Percentiles rank a stretch among this genome's conserved stretches.
These are phyloP conservation scores for Platycercus adscitus DNA, from an alignment of 2,113 vertebrate genomes.

Conservation along the genomic window DNA sequence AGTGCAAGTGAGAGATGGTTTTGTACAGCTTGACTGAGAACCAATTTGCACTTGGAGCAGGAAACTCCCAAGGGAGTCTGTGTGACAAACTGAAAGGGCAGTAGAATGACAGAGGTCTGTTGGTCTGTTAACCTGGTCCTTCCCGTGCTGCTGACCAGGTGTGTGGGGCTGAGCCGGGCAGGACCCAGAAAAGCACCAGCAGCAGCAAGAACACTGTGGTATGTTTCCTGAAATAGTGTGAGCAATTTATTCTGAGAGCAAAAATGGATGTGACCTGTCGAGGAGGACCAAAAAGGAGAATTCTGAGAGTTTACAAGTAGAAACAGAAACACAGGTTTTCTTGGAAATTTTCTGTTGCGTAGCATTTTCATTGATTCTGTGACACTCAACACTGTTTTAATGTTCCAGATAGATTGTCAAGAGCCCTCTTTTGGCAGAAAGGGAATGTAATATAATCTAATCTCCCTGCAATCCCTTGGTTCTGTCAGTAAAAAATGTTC, in stretches of 20 bases:
- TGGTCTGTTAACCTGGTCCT: neutral
- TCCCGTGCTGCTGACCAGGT: neutral
- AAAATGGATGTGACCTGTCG: fast-evolving
- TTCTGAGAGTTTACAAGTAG: neutral
- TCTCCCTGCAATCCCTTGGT: neutral
- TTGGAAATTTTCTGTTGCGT: neutral
- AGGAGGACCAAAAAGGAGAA: neutral
- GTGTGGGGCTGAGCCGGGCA: neutral
- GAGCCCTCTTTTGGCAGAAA: neutral
- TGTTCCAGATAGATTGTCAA: neutral
- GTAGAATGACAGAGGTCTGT: neutral
- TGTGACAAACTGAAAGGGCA: neutral
- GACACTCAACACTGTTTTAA: neutral
- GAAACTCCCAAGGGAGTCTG: neutral
- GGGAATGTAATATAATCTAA: neutral
- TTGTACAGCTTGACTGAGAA: neutral
- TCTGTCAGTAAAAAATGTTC: neutral
- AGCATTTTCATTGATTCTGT: neutral
- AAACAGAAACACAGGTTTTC: neutral
- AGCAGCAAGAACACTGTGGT: fast-evolving
- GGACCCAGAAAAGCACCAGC: neutral
- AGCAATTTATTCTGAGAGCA: neutral
- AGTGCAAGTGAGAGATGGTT: neutral
- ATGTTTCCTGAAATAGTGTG: fast-evolving
- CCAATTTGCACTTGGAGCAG: neutral